A percentile compares a stretch with the other conserved stretches of the same genome.
phyloP scores from a whole-genome alignment of 2,113 vertebrate species.

The Ia io region DNA sequence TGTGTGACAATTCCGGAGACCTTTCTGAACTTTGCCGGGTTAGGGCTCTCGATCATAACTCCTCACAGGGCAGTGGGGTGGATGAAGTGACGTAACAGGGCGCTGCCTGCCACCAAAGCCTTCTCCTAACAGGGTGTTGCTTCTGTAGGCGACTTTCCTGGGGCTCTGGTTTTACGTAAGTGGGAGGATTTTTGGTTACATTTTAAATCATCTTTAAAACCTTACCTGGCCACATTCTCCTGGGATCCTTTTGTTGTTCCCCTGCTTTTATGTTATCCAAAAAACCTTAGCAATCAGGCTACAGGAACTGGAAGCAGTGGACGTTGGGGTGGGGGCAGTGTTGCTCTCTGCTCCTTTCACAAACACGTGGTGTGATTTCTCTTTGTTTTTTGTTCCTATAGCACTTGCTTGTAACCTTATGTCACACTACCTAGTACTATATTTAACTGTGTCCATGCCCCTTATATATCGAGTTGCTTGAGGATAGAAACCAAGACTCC shows the following conservation, averaged over 20 bases:
- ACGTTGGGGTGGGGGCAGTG: accelerated
- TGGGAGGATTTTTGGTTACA: background rate
- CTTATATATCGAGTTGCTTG: background rate
- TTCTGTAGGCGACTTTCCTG: background rate
- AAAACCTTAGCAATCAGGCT: background rate
- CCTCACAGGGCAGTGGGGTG: accelerated
- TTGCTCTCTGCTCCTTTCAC: background rate
- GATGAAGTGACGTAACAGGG: accelerated
- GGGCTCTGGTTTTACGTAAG: background rate
- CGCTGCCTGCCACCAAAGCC: too few relatives aligned
- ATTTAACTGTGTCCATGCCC: background rate
- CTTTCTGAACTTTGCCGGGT: background rate
- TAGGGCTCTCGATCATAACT: too few relatives aligned
- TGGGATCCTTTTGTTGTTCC: background rate
- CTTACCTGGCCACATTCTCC: background rate
- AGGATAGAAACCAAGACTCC: background rate
- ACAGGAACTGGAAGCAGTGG: background rate
- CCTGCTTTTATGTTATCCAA: background rate
- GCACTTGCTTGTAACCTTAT: background rate
- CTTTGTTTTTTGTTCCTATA: background rate
- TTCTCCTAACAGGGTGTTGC: too few relatives aligned
- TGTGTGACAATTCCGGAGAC: background rate
- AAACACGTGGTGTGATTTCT: background rate
- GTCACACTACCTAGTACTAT: background rate
- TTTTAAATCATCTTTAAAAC: background rate